These are phyloP conservation scores for Drosophila mayaguana DNA, from an alignment of 2,888 invertebrate genomes.

Conservation along the genomic window DNA sequence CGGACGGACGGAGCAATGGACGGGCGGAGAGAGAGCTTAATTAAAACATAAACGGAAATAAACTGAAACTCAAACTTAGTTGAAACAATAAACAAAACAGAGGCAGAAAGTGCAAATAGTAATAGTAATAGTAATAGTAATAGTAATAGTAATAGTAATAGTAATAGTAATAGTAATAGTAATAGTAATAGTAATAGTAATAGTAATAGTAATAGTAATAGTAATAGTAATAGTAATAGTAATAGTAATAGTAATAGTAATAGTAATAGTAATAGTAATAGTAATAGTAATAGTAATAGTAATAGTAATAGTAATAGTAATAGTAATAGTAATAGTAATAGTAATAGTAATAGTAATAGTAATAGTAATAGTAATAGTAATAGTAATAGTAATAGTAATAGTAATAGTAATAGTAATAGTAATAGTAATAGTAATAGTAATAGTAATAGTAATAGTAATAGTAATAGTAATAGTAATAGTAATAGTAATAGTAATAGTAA, in stretches of 20 bases:
- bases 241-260: not conserved
- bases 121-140: not conserved
- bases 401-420: not conserved
- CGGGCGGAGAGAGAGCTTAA: not conserved
- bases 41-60: not conserved
- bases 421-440: no score
- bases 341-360: not conserved
- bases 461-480: no score
- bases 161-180: not conserved
- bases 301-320: not conserved
- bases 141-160: not conserved
- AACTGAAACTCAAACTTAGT: conserved; percentile 9
- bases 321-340: not conserved
- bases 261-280: not conserved
- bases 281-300: not conserved
- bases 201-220: not conserved
- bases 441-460: no score
- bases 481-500: no score
- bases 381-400: not conserved
- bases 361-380: no score
- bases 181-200: not conserved
- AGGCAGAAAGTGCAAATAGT: not conserved
- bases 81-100: not conserved
- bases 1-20: not conserved
- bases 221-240: not conserved